phyloP scores from a whole-genome alignment of 1,140 invertebrate species.

The Cydia splendana region DNA sequence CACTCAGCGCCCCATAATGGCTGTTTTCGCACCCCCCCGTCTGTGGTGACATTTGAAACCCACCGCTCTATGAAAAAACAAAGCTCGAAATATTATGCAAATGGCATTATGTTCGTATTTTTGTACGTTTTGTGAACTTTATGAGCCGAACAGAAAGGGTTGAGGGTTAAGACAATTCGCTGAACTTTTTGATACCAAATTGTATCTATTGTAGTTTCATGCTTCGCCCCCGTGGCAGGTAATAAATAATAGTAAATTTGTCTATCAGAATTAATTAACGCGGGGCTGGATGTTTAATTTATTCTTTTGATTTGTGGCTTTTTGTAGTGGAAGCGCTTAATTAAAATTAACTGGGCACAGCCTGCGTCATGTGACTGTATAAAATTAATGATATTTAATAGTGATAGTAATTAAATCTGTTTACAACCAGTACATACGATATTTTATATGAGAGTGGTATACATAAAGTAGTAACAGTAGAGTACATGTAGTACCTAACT shows the following conservation, averaged over 20 bases:
- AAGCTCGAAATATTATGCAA: slow-evolving; percentile 77
- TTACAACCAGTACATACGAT: not conserved
- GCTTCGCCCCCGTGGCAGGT: slow-evolving; percentile 12
- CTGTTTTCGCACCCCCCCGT: slow-evolving; percentile 71
- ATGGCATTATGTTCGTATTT: slow-evolving; percentile 77
- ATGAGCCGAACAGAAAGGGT: slow-evolving; percentile 74
- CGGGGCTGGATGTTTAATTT: slow-evolving; percentile 30
- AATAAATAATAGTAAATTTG: slow-evolving; percentile 35
- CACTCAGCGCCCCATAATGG: slow-evolving; percentile 71
- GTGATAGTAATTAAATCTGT: not conserved
- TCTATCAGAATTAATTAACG: slow-evolving; percentile 36
- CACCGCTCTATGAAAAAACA: slow-evolving; percentile 75
- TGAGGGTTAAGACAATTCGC: slow-evolving; percentile 71
- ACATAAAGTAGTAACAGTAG: too few species aligned
- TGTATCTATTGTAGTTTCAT: slow-evolving; percentile 56
- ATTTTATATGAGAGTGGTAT: too few species aligned
- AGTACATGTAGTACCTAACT: too few species aligned
- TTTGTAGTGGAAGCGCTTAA: slow-evolving; percentile 30
- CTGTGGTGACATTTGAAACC: slow-evolving; percentile 77
- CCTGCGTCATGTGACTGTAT: slow-evolving; percentile 10
- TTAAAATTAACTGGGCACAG: slow-evolving; percentile 24
- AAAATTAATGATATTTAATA: slow-evolving; percentile 5
- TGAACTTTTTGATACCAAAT: slow-evolving; percentile 66
- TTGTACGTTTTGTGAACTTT: slow-evolving; percentile 74
- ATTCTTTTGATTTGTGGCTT: slow-evolving; percentile 36